These are phyloP conservation scores for Morus bassanus DNA, from an alignment of 2,797 vertebrate species.

Conservation along the genomic window DNA sequence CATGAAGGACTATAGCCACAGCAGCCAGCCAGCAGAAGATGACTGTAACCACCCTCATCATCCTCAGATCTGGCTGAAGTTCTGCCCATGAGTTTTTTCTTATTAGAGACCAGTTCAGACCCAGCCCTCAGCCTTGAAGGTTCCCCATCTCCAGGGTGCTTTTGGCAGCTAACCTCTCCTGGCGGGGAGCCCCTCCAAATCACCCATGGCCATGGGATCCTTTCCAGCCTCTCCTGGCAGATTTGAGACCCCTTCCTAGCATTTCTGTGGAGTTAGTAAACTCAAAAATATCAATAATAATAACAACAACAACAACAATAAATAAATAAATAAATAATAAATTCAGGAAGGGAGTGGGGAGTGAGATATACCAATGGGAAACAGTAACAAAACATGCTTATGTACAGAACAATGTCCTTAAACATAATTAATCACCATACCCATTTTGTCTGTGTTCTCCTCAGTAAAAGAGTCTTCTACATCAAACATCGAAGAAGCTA, in stretches of 20 bases:
- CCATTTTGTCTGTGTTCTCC: not conserved
- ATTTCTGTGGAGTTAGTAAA: not conserved
- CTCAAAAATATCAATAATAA: not conserved
- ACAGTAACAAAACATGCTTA: not conserved
- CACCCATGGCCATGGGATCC: not conserved
- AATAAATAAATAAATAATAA: not conserved
- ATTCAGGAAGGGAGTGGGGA: not conserved
- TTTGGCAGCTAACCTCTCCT: not conserved
- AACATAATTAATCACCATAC: not conserved
- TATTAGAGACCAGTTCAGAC: not conserved
- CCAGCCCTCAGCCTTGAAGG: not conserved
- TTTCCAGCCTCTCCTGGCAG: not conserved
- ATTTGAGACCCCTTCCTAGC: accelerated
- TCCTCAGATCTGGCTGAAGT: not conserved
- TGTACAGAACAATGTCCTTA: not conserved
- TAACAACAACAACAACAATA: not conserved
- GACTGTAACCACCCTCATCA: not conserved
- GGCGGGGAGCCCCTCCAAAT: not conserved
- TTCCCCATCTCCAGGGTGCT: not conserved
- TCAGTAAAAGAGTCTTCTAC: not conserved
- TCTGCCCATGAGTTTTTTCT: not conserved
- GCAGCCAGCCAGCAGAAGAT: not conserved
- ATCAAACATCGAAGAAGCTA: accelerated
- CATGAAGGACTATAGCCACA: not conserved
- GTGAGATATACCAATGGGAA: not conserved